Evolutionary conservation across 2,888 invertebrate species (phyloP).

Genomic region (Latrodectus hesperus): DNA sequence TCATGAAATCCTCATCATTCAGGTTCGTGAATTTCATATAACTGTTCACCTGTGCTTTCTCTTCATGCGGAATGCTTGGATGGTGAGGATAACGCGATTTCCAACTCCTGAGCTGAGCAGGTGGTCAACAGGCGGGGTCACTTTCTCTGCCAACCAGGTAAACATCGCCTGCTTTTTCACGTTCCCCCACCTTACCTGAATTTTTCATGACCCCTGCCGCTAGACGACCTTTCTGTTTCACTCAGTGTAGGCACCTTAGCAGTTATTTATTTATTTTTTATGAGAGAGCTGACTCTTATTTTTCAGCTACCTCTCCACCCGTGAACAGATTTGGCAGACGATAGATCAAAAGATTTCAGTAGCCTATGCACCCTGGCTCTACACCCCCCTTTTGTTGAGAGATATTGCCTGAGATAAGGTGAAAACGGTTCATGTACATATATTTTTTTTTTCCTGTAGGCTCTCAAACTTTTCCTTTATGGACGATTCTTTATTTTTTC

Average conservation of each 20-base stretch:
- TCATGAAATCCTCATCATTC: not conserved
- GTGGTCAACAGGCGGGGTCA: slow-evolving; percentile 52
- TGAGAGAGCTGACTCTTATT: slow-evolving; percentile 14
- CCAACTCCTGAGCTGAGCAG: slow-evolving; percentile 30
- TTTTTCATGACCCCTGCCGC: slow-evolving; percentile 60
- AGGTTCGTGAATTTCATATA: not conserved
- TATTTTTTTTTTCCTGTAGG: not conserved
- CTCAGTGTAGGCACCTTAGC: slow-evolving; percentile 27
- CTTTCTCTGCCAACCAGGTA: slow-evolving; percentile 57
- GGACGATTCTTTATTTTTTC: not conserved
- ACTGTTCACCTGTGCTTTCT: not conserved
- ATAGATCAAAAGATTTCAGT: slow-evolving; percentile 56
- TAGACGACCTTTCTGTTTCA: slow-evolving; percentile 52
- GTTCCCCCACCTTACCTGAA: not conserved
- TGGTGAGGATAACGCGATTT: slow-evolving; percentile 1
- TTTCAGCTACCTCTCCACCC: slow-evolving; percentile 2
- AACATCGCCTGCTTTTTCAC: slow-evolving; percentile 48
- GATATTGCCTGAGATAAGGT: slow-evolving; percentile 31
- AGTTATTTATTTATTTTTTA: slow-evolving; percentile 55
- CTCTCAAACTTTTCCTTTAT: not conserved
- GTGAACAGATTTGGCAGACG: slow-evolving; percentile 32
- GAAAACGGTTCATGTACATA: slow-evolving; percentile 39
- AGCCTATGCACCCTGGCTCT: not conserved
- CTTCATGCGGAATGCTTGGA: not conserved
- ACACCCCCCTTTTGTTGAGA: slow-evolving; percentile 22